Percentiles rank a stretch among this genome's conserved stretches.
These are phyloP conservation scores for Parnassius apollo DNA, from an alignment of 2,888 invertebrate genomes.

Conservation along the genomic window DNA sequence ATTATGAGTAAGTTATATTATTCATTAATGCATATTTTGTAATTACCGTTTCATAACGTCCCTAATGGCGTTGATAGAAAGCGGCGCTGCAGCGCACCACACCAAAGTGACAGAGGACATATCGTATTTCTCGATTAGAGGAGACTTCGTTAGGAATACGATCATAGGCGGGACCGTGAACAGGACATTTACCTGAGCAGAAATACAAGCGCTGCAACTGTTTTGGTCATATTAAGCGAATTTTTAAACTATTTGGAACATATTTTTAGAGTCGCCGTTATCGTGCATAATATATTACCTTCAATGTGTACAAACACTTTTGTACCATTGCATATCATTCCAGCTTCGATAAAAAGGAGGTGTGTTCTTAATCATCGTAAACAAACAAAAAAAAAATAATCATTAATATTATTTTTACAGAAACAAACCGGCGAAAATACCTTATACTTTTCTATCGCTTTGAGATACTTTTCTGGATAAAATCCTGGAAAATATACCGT, in stretches of 20 bases:
- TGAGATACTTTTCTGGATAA: slow-evolving; percentile 84
- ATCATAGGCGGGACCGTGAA: slow-evolving; percentile 60
- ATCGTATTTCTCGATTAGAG: slow-evolving; percentile 52
- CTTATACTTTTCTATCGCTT: slow-evolving; percentile 83
- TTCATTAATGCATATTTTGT: background rate
- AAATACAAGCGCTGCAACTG: background rate
- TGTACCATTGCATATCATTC: no score
- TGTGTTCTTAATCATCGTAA: no score
- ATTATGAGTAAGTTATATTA: no score
- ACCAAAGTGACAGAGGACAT: slow-evolving; percentile 48
- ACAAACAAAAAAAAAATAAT: no score
- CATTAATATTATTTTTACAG: no score
- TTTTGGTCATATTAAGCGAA: no score
- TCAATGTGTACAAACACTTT: no score
- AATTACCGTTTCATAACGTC: slow-evolving; percentile 53
- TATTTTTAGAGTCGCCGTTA: no score
- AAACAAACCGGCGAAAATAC: slow-evolving; percentile 40
- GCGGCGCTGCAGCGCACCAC: slow-evolving; percentile 61
- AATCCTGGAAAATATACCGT: slow-evolving; percentile 83
- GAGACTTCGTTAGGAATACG: slow-evolving; percentile 54
- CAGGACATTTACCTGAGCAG: slow-evolving; percentile 45
- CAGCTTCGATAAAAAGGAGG: no score
- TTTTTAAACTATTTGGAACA: no score
- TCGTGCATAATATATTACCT: no score
- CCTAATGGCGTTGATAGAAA: slow-evolving; percentile 48